A percentile compares a stretch with the other conserved stretches of the same genome.
These are phyloP conservation scores for Halesus radiatus DNA, from an alignment of 1,140 invertebrate species.

Conservation along the genomic window DNA sequence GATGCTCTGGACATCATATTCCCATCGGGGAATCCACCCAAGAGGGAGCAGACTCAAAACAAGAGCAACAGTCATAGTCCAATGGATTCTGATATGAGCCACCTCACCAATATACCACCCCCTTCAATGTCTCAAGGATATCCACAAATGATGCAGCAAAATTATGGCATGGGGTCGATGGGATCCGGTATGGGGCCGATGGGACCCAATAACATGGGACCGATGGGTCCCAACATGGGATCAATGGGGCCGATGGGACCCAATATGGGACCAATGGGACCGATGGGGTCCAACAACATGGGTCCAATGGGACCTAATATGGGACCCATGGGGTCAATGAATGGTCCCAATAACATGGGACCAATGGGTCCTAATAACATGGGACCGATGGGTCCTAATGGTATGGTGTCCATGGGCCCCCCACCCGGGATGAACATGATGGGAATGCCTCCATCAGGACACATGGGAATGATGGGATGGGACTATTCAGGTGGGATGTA, in stretches of 20 bases:
- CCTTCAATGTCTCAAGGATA: slow-evolving; percentile 40
- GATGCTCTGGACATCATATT: slow-evolving; percentile 82
- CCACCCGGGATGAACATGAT: slow-evolving; percentile 62
- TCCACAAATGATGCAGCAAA: slow-evolving; percentile 35
- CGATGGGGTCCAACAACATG: slow-evolving; percentile 31
- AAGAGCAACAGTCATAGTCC: slow-evolving; percentile 43
- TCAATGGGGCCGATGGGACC: slow-evolving; percentile 34
- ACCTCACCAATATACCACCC: slow-evolving; percentile 59
- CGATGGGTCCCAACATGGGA: slow-evolving; percentile 22
- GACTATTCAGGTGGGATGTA: slow-evolving; percentile 56
- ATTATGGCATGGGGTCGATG: slow-evolving; percentile 22
- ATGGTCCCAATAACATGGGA: slow-evolving; percentile 18
- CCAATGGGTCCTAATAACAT: slow-evolving; percentile 29
- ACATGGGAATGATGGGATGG: slow-evolving; percentile 64
- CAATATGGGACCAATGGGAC: slow-evolving; percentile 27
- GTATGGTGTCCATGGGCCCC: slow-evolving; percentile 54
- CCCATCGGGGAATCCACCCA: slow-evolving; percentile 63
- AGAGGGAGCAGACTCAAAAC: slow-evolving; percentile 45
- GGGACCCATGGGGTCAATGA: slow-evolving; percentile 32
- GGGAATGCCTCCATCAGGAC: slow-evolving; percentile 60
- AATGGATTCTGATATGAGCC: slow-evolving; percentile 58
- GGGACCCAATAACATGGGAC: slow-evolving; percentile 23
- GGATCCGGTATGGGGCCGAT: slow-evolving; percentile 28
- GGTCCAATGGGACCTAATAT: slow-evolving; percentile 24
- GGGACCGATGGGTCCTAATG: slow-evolving; percentile 57